A percentile compares a stretch with the other conserved stretches of the same genome.
phyloP scores from a whole-genome alignment of 2,888 invertebrate genomes.

The Hyppa rectilinea region DNA sequence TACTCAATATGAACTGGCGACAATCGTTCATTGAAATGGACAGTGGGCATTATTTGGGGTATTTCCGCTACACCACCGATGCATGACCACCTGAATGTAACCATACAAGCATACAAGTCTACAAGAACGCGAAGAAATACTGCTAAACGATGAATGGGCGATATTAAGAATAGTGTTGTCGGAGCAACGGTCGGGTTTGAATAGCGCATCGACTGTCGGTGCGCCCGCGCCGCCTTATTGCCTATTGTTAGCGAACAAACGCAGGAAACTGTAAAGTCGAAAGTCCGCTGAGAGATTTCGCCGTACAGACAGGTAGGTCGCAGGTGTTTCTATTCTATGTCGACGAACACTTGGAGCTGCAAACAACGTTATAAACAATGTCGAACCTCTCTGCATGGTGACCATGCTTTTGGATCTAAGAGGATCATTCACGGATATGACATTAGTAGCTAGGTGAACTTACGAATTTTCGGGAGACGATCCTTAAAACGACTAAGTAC shows the following conservation, averaged over 20 bases:
- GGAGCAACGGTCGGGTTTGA: conserved; percentile 78
- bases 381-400: conserved; percentile 38
- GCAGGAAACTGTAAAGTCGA: conserved; percentile 90
- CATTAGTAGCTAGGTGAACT: background rate
- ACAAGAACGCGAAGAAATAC: conserved; percentile 53
- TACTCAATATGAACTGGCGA: conserved; percentile 42
- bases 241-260: conserved; percentile 88
- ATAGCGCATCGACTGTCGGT: conserved; percentile 83
- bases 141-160: conserved; percentile 74
- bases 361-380: conserved; percentile 83
- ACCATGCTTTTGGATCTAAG: conserved; percentile 8
- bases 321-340: conserved; percentile 83
- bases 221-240: conserved; percentile 82
- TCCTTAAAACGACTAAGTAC: background rate
- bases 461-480: background rate
- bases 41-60: conserved; percentile 58
- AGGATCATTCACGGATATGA: background rate
- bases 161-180: conserved; percentile 77
- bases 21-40: conserved; percentile 59
- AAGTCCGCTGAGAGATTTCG: conserved; percentile 87
- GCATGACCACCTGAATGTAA: conserved; percentile 56
- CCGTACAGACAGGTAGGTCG: conserved; percentile 87
- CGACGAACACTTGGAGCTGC: conserved; percentile 70
- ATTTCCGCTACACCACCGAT: conserved; percentile 59
- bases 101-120: conserved; percentile 31